Conservation (phyloP, 2,888 invertebrate species). For the Thecocarcelia acutangulata region DNA sequence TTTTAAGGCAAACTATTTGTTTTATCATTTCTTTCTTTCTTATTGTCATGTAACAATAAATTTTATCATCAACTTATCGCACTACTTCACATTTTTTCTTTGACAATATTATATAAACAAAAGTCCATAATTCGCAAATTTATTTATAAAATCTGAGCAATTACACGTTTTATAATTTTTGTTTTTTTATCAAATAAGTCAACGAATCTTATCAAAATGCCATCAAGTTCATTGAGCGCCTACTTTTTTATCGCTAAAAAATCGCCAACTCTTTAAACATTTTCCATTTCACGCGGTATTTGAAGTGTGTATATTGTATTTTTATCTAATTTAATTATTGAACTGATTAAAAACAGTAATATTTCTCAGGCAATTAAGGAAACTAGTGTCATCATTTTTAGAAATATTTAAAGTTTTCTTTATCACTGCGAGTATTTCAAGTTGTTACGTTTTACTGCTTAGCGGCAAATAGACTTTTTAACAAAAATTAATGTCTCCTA, state of each 20-base stretch:
- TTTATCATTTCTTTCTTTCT: too few relatives aligned
- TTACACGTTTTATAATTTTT: not conserved
- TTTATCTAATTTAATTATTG: not conserved
- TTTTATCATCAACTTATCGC: not conserved
- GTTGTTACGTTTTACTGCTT: not conserved
- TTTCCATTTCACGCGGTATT: too few relatives aligned
- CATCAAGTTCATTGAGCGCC: conserved; percentile 4
- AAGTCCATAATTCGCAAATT: too few relatives aligned
- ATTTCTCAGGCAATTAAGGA: too few relatives aligned
- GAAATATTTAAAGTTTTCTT: not conserved
- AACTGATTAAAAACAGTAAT: too few relatives aligned
- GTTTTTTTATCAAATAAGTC: conserved; percentile 26
- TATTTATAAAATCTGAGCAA: conserved; percentile 16
- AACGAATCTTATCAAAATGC: conserved; percentile 22
- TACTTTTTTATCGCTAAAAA: not conserved
- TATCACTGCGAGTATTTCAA: not conserved
- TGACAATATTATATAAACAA: too few relatives aligned
- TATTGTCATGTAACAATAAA: too few relatives aligned
- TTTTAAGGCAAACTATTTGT: too few relatives aligned
- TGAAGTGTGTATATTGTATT: not conserved
- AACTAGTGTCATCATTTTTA: not conserved
- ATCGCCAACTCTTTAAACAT: not conserved
- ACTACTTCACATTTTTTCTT: not conserved
- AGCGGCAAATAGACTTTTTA: not conserved
- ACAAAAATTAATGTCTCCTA: not conserved